Evolutionary conservation across 1,140 invertebrate species (phyloP), one percentile per base, ranked within the genome.

Genomic region (Neuroterus valhalla): DNA sequence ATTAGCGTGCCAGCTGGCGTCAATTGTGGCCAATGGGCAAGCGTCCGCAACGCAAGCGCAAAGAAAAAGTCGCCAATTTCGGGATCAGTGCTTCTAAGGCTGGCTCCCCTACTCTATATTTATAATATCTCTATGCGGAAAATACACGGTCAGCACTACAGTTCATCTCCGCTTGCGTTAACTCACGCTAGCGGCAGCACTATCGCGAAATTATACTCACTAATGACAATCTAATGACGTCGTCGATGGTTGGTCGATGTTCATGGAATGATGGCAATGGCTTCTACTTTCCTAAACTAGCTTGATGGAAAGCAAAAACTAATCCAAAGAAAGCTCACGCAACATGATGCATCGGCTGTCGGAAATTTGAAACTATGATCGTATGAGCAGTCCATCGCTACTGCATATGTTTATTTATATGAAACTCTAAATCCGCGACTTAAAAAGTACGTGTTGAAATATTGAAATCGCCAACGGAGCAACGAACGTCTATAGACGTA

Each of bases 321-420:
- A 84, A 88, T 88, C 86, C 78, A 87, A 79, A 84, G 78, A 85
- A 85, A 86, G 82, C 81, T 80, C 73, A 87, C 86, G 84, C 82
- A 78, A 83, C 75, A 86, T 86, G 85, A 87, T 88, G 85, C 85
- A 88, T 88, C 86, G 81, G 75, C 72, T 75, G 52, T 69, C 78
- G 77, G 73, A 84, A 78, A 74, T 74, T 72, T 85, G 78, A 85
- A 81, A 85, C 82, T 82, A 87, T 85, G 85, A 87, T 83, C 77
- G 80, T 68, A 76, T 81, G 79, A 87, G 68, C 69, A 74, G 77
- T 78, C 52, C 71, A 76, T 72, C 62, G 70, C 79, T 71, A 73
- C 74, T 71, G 79, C 75, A 84, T 66, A 79, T 68, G 78, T 81
- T 68, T 50, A 87, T 85, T 81, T 84, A 77, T 77, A 78, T 74